A percentile compares a stretch with the other conserved stretches of the same genome.
Conservation (phyloP, 2,797 vertebrate genomes). For the Oophaga sylvatica region DNA sequence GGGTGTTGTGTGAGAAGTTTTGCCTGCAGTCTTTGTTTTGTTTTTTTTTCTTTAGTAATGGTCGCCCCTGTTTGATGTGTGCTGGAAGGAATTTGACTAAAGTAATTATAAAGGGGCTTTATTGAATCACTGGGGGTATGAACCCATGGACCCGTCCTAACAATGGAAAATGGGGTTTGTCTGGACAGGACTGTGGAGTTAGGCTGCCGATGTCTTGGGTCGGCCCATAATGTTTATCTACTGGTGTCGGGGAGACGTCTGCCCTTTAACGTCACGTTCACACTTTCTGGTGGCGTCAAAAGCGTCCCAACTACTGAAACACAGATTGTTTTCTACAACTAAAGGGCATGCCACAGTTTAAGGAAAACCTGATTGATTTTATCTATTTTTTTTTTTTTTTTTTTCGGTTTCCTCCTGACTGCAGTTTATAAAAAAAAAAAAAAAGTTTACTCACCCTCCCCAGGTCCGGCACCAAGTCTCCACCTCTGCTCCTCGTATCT, state of each 20-base stretch:
- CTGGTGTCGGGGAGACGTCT: neutral
- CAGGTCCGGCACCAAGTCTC: no score
- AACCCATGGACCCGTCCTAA: neutral
- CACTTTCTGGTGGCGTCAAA: neutral
- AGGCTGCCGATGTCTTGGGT: neutral
- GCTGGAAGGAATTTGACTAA: neutral
- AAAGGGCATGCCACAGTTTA: no score
- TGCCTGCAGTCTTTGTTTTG: neutral
- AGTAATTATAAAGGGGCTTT: constrained; percentile 15
- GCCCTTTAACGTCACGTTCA: neutral
- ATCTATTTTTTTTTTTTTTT: no score
- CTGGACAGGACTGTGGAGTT: neutral
- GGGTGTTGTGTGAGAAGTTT: constrained; percentile 22
- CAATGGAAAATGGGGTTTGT: neutral
- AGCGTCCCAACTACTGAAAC: no score
- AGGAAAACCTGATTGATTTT: no score
- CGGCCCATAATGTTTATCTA: neutral
- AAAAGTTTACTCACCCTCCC: no score
- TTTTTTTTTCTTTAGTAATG: neutral
- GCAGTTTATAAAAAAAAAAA: no score
- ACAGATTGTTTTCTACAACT: no score
- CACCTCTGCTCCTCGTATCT: no score
- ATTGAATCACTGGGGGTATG: neutral
- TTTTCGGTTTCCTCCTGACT: no score
- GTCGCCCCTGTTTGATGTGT: no score